phyloP scores from a whole-genome alignment of 2,888 invertebrate genomes.

The Idaea biselata region DNA sequence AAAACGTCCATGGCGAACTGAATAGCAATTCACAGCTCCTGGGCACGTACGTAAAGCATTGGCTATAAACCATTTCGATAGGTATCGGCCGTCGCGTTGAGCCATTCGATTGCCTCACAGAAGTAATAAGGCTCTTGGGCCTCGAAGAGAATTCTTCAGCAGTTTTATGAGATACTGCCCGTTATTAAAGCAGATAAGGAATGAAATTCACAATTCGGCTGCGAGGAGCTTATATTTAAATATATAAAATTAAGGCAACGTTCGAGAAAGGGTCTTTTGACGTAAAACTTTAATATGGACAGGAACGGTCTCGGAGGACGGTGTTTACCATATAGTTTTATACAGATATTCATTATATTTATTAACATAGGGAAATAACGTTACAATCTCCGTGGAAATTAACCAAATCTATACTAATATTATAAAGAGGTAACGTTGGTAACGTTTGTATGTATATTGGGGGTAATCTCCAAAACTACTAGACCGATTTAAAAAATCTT shows the following conservation, averaged over 20 bases:
- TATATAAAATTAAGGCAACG: slow-evolving; percentile 5
- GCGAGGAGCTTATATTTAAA: slow-evolving; percentile 5
- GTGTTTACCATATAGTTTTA: neutral
- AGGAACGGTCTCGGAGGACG: neutral
- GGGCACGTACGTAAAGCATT: slow-evolving; percentile 57
- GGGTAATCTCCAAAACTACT: no score
- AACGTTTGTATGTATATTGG: no score
- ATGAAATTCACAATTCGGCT: slow-evolving; percentile 12
- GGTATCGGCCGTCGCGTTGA: slow-evolving; percentile 52
- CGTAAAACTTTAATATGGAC: neutral
- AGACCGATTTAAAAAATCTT: no score
- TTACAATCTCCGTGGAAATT: neutral
- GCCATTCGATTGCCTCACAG: slow-evolving; percentile 38
- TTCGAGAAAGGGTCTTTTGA: neutral
- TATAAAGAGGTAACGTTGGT: no score
- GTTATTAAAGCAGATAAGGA: slow-evolving; percentile 10
- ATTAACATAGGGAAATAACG: neutral
- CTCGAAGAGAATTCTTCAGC: slow-evolving; percentile 30
- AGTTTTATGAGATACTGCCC: slow-evolving; percentile 15
- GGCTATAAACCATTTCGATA: slow-evolving; percentile 64
- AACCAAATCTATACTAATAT: neutral
- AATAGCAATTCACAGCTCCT: slow-evolving; percentile 29
- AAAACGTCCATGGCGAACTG: neutral
- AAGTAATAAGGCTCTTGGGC: slow-evolving; percentile 41
- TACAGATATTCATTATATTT: neutral